These are phyloP conservation scores for Ovibos moschatus DNA, from an alignment of 2,113 vertebrate species.

Conservation along the genomic window DNA sequence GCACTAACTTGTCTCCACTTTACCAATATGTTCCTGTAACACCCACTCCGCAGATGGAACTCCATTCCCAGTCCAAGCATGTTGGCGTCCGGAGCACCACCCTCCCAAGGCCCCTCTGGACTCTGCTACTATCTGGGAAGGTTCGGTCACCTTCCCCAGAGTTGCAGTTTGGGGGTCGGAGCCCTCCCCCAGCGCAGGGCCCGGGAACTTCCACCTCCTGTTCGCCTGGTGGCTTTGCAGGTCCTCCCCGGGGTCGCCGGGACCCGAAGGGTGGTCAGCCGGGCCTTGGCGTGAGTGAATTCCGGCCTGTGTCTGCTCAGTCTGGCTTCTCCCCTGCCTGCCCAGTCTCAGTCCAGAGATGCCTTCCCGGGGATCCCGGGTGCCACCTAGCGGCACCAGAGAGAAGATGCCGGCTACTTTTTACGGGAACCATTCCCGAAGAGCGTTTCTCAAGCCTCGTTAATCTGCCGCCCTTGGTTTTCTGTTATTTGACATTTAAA, in stretches of 20 bases:
- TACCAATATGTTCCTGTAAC: neutral
- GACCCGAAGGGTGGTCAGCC: neutral
- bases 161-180: neutral
- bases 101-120: no score
- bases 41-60: neutral
- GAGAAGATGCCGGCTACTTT: neutral
- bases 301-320: neutral
- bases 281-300: neutral
- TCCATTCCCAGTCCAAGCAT: neutral
- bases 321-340: no score
- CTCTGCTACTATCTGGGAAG: neutral
- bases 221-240: neutral
- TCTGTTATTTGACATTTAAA: neutral
- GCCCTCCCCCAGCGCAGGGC: neutral
- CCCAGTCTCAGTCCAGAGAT: neutral
- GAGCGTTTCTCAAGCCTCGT: neutral
- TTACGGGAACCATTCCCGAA: neutral
- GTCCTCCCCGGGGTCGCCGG: no score
- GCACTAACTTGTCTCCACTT: neutral
- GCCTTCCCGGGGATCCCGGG: neutral
- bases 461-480: neutral
- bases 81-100: rapidly evolving
- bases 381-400: slow-evolving; percentile 27
- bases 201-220: neutral
- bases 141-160: neutral